Evolutionary conservation across 2,113 vertebrate genomes (phyloP).

Genomic region (Protobothrops flavoviridis): DNA sequence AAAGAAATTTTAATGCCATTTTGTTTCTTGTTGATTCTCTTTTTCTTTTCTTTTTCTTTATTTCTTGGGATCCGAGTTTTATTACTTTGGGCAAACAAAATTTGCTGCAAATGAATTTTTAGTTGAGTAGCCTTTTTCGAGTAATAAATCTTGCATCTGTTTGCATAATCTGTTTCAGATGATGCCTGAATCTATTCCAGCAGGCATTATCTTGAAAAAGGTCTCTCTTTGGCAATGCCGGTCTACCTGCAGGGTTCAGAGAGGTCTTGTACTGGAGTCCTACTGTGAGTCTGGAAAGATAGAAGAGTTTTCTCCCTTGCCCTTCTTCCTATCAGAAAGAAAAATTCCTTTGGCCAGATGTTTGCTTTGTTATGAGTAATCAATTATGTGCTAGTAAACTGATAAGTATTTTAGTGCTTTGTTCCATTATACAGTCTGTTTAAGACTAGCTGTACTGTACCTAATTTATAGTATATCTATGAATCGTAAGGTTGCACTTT

Average conservation of each 20-base stretch:
- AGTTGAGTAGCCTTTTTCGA: background rate
- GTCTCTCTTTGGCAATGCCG: background rate
- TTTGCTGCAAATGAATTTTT: background rate
- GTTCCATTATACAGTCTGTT: background rate
- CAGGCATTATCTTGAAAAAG: background rate
- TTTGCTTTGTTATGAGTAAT: background rate
- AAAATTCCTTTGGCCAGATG: background rate
- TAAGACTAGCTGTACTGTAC: background rate
- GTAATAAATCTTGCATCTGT: background rate
- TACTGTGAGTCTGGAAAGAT: background rate
- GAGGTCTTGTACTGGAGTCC: background rate
- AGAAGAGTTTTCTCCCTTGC: background rate
- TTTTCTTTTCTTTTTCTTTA: background rate
- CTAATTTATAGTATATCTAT: background rate
- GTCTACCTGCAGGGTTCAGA: background rate
- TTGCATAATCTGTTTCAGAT: background rate
- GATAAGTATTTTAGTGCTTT: background rate
- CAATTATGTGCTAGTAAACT: background rate
- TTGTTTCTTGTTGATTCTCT: background rate
- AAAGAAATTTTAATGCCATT: background rate
- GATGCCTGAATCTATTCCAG: background rate
- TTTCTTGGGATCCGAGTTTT: background rate
- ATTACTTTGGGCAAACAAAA: background rate
- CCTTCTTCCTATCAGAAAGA: background rate
- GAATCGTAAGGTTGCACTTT: background rate